Base-by-base conservation (phyloP, 2,888 invertebrate genomes). In the Pseudeuparius sepicola region DNA sequence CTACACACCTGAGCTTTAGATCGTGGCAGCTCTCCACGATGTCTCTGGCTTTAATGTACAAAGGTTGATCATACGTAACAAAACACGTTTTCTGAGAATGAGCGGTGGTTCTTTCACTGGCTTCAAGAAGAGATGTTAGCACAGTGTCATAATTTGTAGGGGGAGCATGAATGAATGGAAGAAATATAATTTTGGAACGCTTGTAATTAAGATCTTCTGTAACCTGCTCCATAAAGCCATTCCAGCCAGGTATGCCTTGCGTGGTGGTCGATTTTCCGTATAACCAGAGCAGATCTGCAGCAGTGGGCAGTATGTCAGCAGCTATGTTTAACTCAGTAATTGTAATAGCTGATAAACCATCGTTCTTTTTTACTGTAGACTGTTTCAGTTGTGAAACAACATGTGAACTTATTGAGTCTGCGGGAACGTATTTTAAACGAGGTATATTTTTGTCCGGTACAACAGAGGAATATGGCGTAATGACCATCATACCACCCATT, bases 1-100 rank as follows among this genome's bases (percentile, higher is more conserved):
- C 33, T 4, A 48, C 32, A 17, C 57, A 57, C 17, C 63, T 40
- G 43, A 45, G 34, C 32, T 42, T 6, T 2, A 11, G 3, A 26
- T 7, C 15, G 13, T 2, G 2, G n/a, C 17, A 30, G 30, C 18
- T 17, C 7, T 15, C 4, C 4, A 30, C 18, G 10, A 30, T 30
- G 17, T 30, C 23, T 16, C 14, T 16, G 16, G 30, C 30, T 30
- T 12, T 30, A 5, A 30, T 17, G 10, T 16, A 30, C 1, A 35
- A 25, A 4, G 35, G 35, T 9, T 29, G 28, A 9, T 34, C 34
- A 18, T 17, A 34, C 2, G 30, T 17, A 18, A 30, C 30, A 12
- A 30, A 23, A n/a, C 30, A 30, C 6, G 30, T 30, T n/a, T 30
- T 16, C 10, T 30, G 30, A 4, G 9, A 7, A 9, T 17, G 17